Evolutionary conservation across 2,797 vertebrate species (phyloP), one percentile per base, ranked within the genome.

Genomic region (Meriones psammophilus): DNA sequence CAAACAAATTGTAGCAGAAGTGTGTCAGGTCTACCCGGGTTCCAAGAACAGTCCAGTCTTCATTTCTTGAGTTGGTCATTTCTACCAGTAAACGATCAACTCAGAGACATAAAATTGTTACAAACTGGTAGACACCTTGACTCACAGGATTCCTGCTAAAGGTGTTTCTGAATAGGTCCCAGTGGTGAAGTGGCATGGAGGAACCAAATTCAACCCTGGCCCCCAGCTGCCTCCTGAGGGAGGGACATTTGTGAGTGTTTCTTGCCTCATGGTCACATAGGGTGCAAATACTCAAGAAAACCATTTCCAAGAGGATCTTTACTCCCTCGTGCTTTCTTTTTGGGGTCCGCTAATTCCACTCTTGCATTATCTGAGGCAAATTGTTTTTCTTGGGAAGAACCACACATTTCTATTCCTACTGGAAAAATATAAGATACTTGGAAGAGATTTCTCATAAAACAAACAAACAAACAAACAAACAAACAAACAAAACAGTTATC

Each of bases 361-460:
- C 28, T 96, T 96, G 97, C 96, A 95, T 84, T 97, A 77, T 90
- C 97, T 92, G 60, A 83, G 96, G 93, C 91, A 98, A 97, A 97
- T 24, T 96, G 62, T 0, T 13, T 56, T 89, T 94, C 73, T 97
- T 97, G 91, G 87, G 97, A 98, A 98, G 92, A 91, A 78, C 97
- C 97, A 94, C 71, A 92, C 84, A 94, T 50, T 89, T 92, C 91
- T 85, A 77, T 90, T 97, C 97, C 97, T 98, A 94, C 96, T 97
- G 96, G 94, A 97, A 96, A 98, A 98, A 97, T 89, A 97, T 91
- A 87, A 97, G 95, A 94, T 97, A 92, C 96, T 96, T 94, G 80
- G 94, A 95, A 97, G 88, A 0, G 0, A 0, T 0, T 94, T 95
- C 74, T 92, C 91, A 80, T 95, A 50, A 50, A 50, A 50, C 50